These are phyloP conservation scores for Oreamnos americanus DNA, from an alignment of 2,113 vertebrate species.

Conservation along the genomic window DNA sequence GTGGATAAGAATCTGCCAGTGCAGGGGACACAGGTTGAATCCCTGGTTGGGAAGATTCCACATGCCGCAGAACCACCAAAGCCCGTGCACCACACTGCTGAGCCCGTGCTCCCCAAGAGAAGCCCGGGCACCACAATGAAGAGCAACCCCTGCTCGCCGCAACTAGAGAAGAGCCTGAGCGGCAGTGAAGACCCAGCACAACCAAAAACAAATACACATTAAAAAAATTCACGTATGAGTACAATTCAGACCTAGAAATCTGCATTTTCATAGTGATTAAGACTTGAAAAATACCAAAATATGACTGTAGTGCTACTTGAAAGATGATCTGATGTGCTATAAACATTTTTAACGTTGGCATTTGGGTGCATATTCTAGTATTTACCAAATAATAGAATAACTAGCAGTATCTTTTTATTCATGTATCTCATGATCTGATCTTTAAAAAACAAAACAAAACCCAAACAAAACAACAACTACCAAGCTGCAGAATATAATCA, in stretches of 20 bases:
- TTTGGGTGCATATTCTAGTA: not conserved
- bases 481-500: not conserved
- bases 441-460: not conserved
- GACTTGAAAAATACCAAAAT: not conserved
- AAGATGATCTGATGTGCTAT: not conserved
- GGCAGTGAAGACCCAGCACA: not conserved
- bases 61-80: not conserved
- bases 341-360: not conserved
- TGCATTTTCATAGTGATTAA: not conserved
- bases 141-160: accelerated
- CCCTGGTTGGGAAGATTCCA: not conserved
- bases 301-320: not conserved
- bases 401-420: not conserved
- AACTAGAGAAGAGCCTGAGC: not conserved
- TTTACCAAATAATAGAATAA: not conserved
- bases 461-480: not conserved
- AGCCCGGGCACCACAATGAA: not conserved
- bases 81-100: not conserved
- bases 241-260: not conserved
- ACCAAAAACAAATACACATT: not conserved
- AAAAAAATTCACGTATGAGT: not conserved
- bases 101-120: not conserved
- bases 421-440: not conserved
- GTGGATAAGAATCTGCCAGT: not conserved
- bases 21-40: not conserved